phyloP scores from a whole-genome alignment of 2,888 invertebrate species.

The Nowickia ferox region DNA sequence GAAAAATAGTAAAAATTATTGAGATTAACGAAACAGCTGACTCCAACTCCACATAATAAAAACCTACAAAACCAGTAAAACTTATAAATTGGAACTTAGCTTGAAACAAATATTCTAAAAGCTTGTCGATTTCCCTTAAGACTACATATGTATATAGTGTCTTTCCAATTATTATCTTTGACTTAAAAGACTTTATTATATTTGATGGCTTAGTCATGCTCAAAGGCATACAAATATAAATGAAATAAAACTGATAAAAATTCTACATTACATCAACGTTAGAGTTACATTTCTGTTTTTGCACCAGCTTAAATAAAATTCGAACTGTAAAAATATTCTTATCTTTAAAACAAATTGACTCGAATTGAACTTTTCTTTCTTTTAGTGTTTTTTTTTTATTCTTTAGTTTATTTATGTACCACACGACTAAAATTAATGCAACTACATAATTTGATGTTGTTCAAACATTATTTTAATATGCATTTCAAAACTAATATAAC shows the following conservation, averaged over 20 bases:
- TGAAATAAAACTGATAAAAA: conserved; percentile 15
- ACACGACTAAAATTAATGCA: conserved; percentile 30
- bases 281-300: background rate
- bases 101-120: background rate
- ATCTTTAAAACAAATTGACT: conserved; percentile 35
- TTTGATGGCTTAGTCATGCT: conserved; percentile 10
- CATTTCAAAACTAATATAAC: conserved; percentile 25
- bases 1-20: too few relatives aligned
- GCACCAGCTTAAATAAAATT: conserved; percentile 2
- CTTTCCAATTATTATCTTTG: background rate
- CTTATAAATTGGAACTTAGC: too few relatives aligned
- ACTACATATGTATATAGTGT: background rate
- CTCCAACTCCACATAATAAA: too few relatives aligned
- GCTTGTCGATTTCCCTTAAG: background rate
- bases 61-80: too few relatives aligned
- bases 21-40: too few relatives aligned
- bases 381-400: background rate
- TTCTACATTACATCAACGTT: background rate
- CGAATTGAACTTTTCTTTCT: conserved; percentile 31
- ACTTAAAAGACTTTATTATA: conserved; percentile 3
- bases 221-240: background rate
- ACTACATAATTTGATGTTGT: conserved; percentile 50
- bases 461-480: conserved; percentile 2
- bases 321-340: conserved; percentile 26
- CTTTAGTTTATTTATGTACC: background rate